Base-by-base conservation (phyloP, 2,888 invertebrate genomes). In the Poecilobothrus nobilitatus region DNA sequence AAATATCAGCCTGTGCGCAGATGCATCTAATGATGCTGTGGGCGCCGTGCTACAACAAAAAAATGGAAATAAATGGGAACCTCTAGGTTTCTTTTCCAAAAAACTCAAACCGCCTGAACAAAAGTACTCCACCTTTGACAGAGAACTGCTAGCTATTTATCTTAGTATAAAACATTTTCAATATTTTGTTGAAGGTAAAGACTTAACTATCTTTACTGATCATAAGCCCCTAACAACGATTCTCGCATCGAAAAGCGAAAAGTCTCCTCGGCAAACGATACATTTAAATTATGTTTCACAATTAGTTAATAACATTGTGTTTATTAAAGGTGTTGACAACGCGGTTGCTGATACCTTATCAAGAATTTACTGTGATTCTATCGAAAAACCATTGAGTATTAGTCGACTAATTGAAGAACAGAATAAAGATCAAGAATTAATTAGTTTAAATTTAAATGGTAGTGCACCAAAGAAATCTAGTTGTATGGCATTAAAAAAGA, bases 161-260 rank as follows among this genome's bases (percentile, higher is more conserved):
- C 66, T 37, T 10, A n/a, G n/a, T n/a, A n/a, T 65, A 10, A 65
- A 66, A 53, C 66, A 66, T 61, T 66, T 66, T 10, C 1, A 44
- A 8, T 9, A 66, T 22, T 22, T 37, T 1, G 0, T 66, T 9
- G 41, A 66, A 37, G 66, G 66, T 18, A 34, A 41, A 18, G 8
- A 34, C 2, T 44, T 66, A 22, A 66, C 22, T 5, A 44, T 66
- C 1, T 53, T 33, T 18, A 66, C 33, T 20, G 53, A 66, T 4
- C 53, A 66, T 9, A 66, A 53, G 53, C 27, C 66, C 53, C 21
- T 66, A 12, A 66, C 53, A 65, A 65, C 62, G 18, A 27, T 27
- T 27, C 27, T 27, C 5, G 27, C 27, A 27, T 27, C 27, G 27
- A 27, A 27, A 27, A 27, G 27, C 2, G 27, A 27, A 27, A 5